Evolutionary conservation across 1,140 invertebrate genomes (phyloP), one percentile per base, ranked within the genome.

Genomic region (Streblospio benedicti): DNA sequence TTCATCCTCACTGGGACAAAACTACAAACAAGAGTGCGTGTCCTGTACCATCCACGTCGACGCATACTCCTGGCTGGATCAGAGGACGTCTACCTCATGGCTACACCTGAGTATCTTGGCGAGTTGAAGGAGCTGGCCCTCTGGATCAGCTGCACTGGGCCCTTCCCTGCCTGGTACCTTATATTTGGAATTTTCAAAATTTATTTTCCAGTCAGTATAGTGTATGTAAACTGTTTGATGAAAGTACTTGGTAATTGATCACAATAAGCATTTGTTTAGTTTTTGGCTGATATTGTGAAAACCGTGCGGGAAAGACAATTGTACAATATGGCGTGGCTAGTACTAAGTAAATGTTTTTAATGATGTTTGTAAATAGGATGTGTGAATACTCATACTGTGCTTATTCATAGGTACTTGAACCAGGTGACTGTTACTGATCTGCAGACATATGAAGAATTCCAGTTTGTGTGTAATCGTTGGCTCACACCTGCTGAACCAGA

Each of bases 391-490:
- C 6, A 0, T 18, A 23, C 20, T 25, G 27, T 23, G 18, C 20
- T 45, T 45, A 23, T 4, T 45, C 27, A 23, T 45, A 45, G 44
- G 44, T 45, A 45, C 27, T 14, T 45, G 44, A 45, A 45, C 27
- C 44, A 45, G 44, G 27, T 45, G 5, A 45, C 44, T 45, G 44
- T 45, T 23, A 18, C 18, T 23, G 44, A 45, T 25, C 20, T 45
- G 18, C 44, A 45, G 16, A 45, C 44, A 25, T 23, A 45, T 14
- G 18, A 45, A 45, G 44, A 23, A 4, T 45, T 18, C 18, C 44
- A 45, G 18, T 45, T 45, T 45, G 44, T 45, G 44, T 45, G 44
- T 25, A 45, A 45, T 25, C 18, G 27, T 45, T 45, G 44, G 44
- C 16, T 45, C 20, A 45, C 4, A 4, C 44, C 44, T n/a, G n/a